A percentile compares a stretch with the other conserved stretches of the same genome.
phyloP scores from a whole-genome alignment of 2,888 invertebrate genomes.

The Oeneis ivallda region DNA sequence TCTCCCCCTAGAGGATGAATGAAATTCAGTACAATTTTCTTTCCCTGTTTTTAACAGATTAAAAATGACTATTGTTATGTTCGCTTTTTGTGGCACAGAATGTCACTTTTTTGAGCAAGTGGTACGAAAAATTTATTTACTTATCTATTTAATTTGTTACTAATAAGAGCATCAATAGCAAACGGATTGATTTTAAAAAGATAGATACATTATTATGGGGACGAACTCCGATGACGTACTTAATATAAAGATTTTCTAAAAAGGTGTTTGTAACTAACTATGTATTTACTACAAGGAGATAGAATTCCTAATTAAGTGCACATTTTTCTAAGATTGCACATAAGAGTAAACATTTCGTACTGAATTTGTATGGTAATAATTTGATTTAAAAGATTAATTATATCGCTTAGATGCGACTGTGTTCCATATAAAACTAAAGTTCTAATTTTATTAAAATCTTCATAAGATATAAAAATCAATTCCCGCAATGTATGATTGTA shows the following conservation, averaged over 20 bases:
- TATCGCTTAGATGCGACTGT: not conserved
- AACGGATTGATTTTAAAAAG: conserved; percentile 5
- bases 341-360: not conserved
- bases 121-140: no score
- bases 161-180: conserved; percentile 9
- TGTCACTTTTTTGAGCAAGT: no score
- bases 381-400: not conserved
- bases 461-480: no score
- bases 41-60: no score
- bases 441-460: no score
- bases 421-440: no score
- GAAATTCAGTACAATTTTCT: no score
- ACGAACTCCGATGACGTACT: not conserved
- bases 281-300: not conserved
- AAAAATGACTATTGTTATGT: no score
- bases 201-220: conserved; percentile 4
- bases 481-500: no score
- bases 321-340: not conserved
- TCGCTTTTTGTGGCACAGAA: no score
- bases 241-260: conserved; percentile 3
- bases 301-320: not conserved
- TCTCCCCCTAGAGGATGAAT: no score
- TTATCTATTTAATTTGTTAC: not conserved
- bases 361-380: conserved; percentile 1
- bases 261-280: not conserved